Percentiles rank a stretch among this genome's conserved stretches.
phyloP scores from a whole-genome alignment of 2,888 invertebrate genomes.

The Microctonus hyperodae region DNA sequence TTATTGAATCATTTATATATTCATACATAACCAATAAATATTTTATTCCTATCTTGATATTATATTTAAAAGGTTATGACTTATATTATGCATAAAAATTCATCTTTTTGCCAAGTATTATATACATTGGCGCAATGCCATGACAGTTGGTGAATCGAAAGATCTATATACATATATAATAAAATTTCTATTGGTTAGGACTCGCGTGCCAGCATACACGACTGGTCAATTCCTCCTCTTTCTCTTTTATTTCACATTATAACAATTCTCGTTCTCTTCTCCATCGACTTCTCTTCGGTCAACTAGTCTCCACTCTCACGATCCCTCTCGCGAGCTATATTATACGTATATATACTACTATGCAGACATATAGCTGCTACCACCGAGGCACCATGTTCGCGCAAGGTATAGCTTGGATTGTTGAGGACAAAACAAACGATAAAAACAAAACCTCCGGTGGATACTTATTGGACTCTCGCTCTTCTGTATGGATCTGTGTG shows the following conservation, averaged over 20 bases:
- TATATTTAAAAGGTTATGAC: too few relatives aligned
- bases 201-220: constrained; percentile 25
- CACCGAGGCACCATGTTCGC: too few relatives aligned
- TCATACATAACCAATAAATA: too few relatives aligned
- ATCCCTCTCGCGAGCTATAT: constrained; percentile 28
- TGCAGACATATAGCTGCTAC: constrained; percentile 16
- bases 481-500: constrained; percentile 1
- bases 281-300: constrained; percentile 36
- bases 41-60: too few relatives aligned
- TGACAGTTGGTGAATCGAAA: background rate
- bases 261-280: constrained; percentile 3
- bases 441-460: constrained; percentile 13
- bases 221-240: constrained; percentile 28
- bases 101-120: too few relatives aligned
- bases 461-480: constrained; percentile 25
- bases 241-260: constrained; percentile 22
- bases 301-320: constrained; percentile 41
- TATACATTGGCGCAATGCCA: background rate
- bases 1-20: too few relatives aligned
- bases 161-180: too few relatives aligned
- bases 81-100: too few relatives aligned
- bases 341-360: constrained; percentile 9
- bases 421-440: too few relatives aligned
- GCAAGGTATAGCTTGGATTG: too few relatives aligned
- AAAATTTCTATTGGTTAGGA: constrained; percentile 14